phyloP scores from a whole-genome alignment of 2,113 vertebrate genomes.

The Fulica atra region DNA sequence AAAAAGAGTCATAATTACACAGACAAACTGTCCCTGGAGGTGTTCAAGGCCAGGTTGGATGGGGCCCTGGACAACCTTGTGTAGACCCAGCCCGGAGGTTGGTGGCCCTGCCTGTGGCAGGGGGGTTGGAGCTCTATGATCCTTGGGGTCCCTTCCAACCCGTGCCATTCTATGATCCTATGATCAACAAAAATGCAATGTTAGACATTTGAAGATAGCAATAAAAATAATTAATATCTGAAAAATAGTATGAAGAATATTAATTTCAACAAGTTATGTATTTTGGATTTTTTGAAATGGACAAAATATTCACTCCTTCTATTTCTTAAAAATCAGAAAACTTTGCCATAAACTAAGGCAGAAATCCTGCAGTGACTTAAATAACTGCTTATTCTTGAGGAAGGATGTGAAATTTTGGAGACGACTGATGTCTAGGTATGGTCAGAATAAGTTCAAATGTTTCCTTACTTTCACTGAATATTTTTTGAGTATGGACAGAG shows the following conservation, averaged over 20 bases:
- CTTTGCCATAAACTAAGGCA: background rate
- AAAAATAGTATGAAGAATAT: background rate
- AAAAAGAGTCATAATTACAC: background rate
- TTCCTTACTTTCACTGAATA: background rate
- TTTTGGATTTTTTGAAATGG: background rate
- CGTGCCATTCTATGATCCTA: too few species aligned
- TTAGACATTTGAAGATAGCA: background rate
- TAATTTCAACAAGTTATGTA: background rate
- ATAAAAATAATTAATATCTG: background rate
- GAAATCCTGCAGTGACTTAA: background rate
- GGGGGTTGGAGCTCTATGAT: too few species aligned
- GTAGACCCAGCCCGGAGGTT: too few species aligned
- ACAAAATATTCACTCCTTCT: background rate
- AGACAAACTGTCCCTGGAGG: too few species aligned
- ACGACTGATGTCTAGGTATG: background rate
- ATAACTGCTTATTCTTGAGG: background rate
- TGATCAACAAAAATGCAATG: background rate
- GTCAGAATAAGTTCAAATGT: background rate
- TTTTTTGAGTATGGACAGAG: background rate
- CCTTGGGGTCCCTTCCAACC: too few species aligned
- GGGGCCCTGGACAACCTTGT: too few species aligned
- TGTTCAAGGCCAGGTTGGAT: too few species aligned
- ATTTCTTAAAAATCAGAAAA: background rate
- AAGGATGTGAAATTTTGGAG: background rate
- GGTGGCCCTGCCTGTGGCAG: too few species aligned